Evolutionary conservation across 1,140 invertebrate species (phyloP).

Genomic region (Zeugodacus cucurbitae): DNA sequence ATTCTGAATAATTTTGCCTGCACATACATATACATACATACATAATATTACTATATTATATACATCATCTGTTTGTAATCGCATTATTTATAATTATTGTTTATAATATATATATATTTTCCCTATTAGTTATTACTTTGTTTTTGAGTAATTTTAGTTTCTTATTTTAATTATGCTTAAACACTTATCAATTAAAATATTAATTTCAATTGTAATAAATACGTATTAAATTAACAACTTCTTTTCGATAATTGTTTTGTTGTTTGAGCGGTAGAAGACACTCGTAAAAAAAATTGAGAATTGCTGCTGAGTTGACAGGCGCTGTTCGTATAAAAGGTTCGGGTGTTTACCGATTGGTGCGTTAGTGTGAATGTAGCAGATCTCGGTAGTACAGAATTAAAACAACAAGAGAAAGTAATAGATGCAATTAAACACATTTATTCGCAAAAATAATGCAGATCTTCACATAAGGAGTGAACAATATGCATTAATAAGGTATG

Average conservation of each 20-base stretch:
- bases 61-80: neutral
- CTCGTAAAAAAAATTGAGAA: too few relatives aligned
- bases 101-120: conserved; percentile 17
- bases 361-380: too few relatives aligned
- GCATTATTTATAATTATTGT: conserved; percentile 25
- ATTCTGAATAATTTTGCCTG: neutral
- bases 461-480: too few relatives aligned
- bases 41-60: neutral
- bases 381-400: too few relatives aligned
- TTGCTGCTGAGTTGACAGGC: too few relatives aligned
- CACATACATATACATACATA: neutral
- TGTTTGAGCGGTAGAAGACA: too few relatives aligned
- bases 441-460: too few relatives aligned
- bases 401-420: too few relatives aligned
- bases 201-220: conserved; percentile 22
- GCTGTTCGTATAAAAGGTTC: too few relatives aligned
- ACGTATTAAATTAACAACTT: neutral
- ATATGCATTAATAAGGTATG: too few relatives aligned
- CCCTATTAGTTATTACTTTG: conserved; percentile 28
- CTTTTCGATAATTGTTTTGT: neutral
- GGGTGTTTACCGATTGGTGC: too few relatives aligned
- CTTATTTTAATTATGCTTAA: neutral
- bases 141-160: conserved; percentile 17
- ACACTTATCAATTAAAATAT: conserved; percentile 11
- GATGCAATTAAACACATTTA: too few relatives aligned